Evolutionary conservation across 2,113 vertebrate genomes (phyloP).

Genomic region (Thinocorus orbignyianus): DNA sequence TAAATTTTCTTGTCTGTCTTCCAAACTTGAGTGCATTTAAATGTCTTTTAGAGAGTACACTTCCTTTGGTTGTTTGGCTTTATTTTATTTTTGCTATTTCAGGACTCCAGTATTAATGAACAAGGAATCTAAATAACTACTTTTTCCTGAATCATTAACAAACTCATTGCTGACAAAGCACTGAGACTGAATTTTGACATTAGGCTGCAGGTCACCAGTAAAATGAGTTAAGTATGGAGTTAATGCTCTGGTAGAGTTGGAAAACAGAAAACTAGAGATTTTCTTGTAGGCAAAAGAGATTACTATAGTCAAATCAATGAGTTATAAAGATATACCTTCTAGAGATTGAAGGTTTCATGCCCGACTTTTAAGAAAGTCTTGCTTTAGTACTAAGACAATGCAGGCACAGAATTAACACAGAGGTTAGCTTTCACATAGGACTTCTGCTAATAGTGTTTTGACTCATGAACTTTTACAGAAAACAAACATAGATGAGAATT

Average conservation of each 20-base stretch:
- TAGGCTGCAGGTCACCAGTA: neutral
- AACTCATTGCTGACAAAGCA: slow-evolving; percentile 40
- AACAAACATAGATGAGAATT: neutral
- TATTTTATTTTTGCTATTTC: neutral
- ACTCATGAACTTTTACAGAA: neutral
- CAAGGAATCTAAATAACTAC: slow-evolving; percentile 33
- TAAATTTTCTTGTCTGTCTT: slow-evolving; percentile 30
- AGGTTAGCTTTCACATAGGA: neutral
- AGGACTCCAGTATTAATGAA: slow-evolving; percentile 31
- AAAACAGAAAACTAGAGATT: neutral
- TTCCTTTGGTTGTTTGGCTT: neutral
- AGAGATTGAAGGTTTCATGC: neutral
- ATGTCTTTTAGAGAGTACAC: slow-evolving; percentile 1
- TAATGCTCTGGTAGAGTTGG: neutral
- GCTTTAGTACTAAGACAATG: neutral
- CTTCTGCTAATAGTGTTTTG: neutral
- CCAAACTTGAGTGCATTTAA: slow-evolving; percentile 24
- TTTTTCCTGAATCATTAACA: slow-evolving; percentile 28
- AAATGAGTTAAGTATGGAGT: neutral
- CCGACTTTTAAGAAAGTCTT: neutral
- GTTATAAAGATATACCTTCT: neutral
- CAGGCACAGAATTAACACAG: neutral
- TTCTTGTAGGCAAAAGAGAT: neutral
- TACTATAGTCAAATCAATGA: neutral
- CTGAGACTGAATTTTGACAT: neutral